These are phyloP conservation scores for Trichogramma dendrolimi DNA, from an alignment of 2,888 invertebrate genomes.

Conservation along the genomic window DNA sequence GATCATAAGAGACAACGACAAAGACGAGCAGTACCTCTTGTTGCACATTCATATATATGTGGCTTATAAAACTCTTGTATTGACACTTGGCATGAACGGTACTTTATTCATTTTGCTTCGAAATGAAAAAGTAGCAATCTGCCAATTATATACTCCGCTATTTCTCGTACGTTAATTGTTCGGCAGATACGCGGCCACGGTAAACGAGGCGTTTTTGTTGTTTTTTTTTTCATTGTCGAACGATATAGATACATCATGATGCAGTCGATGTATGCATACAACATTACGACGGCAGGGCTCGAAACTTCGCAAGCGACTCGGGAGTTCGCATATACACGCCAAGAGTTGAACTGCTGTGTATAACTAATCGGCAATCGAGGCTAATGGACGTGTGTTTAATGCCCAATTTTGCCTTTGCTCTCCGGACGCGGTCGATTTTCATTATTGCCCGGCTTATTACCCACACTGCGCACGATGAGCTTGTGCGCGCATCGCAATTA, in stretches of 20 bases:
- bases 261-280: too few species aligned
- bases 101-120: too few species aligned
- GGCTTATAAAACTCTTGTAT: too few species aligned
- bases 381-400: slow-evolving; percentile 19
- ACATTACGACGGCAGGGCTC: too few species aligned
- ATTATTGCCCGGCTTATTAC: slow-evolving; percentile 24
- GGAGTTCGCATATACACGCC: neutral
- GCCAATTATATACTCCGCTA: neutral
- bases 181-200: neutral
- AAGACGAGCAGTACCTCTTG: too few species aligned
- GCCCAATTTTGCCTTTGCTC: slow-evolving; percentile 15
- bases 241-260: too few species aligned
- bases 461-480: neutral
- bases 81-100: too few species aligned
- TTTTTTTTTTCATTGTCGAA: neutral
- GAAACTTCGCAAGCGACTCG: too few species aligned
- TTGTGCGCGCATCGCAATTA: too few species aligned
- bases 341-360: neutral
- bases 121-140: too few species aligned
- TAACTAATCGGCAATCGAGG: slow-evolving; percentile 20
- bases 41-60: too few species aligned
- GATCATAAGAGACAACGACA: too few species aligned
- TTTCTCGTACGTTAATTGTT: slow-evolving; percentile 11
- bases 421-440: slow-evolving; percentile 28
- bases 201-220: neutral